Percentiles rank a stretch among this genome's conserved stretches.
Evolutionary conservation across 2,113 vertebrate genomes (phyloP).

Genomic region (Dendropsophus ebraccatus): DNA sequence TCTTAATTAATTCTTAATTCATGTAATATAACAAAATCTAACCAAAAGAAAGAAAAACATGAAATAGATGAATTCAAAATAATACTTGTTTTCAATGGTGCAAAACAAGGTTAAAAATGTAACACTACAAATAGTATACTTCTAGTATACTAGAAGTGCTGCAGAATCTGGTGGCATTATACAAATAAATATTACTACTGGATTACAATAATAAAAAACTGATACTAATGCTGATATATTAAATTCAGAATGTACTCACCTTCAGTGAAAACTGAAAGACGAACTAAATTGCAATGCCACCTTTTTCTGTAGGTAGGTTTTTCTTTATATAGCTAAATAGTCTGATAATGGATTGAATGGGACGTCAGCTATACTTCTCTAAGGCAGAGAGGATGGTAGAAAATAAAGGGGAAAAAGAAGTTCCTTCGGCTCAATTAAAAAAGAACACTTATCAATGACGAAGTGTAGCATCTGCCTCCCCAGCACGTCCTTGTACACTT

Average conservation of each 20-base stretch:
- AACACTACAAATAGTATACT: neutral
- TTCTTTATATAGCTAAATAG: conserved; percentile 41
- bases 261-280: neutral
- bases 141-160: too few species aligned
- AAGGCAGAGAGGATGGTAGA: neutral
- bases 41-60: too few species aligned
- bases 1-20: neutral
- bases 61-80: neutral
- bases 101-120: neutral
- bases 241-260: conserved; percentile 27
- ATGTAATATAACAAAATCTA: too few species aligned
- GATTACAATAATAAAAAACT: neutral
- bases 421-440: conserved; percentile 43
- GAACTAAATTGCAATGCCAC: conserved; percentile 1
- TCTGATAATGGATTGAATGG: conserved; percentile 41
- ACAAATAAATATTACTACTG: too few species aligned
- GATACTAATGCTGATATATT: neutral
- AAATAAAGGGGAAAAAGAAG: conserved; percentile 13
- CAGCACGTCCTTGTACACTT: conserved; percentile 73
- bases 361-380: conserved; percentile 33
- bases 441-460: conserved; percentile 50
- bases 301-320: conserved; percentile 27
- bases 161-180: too few species aligned
- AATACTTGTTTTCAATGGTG: neutral
- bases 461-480: conserved; percentile 63